phyloP scores from a whole-genome alignment of 2,113 vertebrate species.

The Bubo scandiacus region DNA sequence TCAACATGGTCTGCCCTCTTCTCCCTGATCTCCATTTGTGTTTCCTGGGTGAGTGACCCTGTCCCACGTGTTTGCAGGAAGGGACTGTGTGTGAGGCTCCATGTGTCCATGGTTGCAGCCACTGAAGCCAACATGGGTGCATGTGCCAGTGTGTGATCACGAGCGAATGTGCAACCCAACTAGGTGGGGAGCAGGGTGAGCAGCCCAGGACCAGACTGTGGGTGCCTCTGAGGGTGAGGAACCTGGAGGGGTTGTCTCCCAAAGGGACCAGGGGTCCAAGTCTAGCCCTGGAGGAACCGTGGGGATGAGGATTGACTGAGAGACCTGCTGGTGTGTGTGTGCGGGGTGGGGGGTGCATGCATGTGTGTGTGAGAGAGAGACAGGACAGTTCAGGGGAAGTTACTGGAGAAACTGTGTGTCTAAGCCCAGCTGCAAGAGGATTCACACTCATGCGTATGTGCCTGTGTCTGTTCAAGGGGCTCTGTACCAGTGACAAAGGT shows the following conservation, averaged over 20 bases:
- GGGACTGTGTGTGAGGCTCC: not conserved
- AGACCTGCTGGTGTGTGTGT: not conserved
- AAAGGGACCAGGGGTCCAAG: not conserved
- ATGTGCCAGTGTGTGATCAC: not conserved
- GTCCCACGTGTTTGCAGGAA: too few relatives aligned
- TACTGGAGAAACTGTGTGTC: not conserved
- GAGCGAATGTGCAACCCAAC: not conserved
- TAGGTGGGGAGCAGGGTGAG: fast-evolving
- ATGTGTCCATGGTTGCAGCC: not conserved
- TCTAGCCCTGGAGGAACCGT: not conserved
- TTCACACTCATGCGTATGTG: fast-evolving
- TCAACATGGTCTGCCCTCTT: fast-evolving
- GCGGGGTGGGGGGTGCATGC: not conserved
- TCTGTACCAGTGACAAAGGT: not conserved
- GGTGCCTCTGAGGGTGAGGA: not conserved
- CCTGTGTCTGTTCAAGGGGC: not conserved
- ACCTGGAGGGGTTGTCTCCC: fast-evolving
- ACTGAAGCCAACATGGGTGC: not conserved
- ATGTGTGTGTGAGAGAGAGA: not conserved
- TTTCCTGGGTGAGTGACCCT: fast-evolving
- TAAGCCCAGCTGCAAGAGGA: not conserved
- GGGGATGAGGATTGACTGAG: fast-evolving
- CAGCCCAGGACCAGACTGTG: fast-evolving
- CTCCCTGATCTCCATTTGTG: not conserved
- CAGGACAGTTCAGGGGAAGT: not conserved